These are phyloP conservation scores for Thaumetopoea pityocampa DNA, from an alignment of 1,140 invertebrate genomes.

Conservation along the genomic window DNA sequence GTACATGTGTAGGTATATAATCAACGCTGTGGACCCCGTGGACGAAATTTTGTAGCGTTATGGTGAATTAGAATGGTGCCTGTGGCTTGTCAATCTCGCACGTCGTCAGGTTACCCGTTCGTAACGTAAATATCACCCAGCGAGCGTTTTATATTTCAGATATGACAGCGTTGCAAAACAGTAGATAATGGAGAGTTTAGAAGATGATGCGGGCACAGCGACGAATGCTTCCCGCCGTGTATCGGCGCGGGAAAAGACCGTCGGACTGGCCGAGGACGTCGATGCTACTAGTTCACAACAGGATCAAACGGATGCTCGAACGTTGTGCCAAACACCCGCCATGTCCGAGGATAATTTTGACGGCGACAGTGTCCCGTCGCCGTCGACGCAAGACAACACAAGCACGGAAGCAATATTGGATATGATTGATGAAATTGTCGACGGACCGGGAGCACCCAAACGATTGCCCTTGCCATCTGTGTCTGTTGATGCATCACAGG, in stretches of 20 bases:
- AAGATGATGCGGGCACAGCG: slow-evolving; percentile 74
- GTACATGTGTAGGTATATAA: slow-evolving; percentile 74
- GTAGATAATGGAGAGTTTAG: slow-evolving; percentile 76
- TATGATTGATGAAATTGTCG: slow-evolving; percentile 73
- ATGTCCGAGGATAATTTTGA: slow-evolving; percentile 69
- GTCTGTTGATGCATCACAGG: slow-evolving; percentile 12
- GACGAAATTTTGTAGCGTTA: slow-evolving; percentile 71
- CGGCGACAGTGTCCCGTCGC: slow-evolving; percentile 64
- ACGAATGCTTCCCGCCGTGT: slow-evolving; percentile 69
- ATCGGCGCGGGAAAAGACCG: slow-evolving; percentile 74
- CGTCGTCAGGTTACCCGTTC: slow-evolving; percentile 72
- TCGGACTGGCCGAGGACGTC: slow-evolving; percentile 59
- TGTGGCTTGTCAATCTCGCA: slow-evolving; percentile 73
- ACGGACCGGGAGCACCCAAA: slow-evolving; percentile 60
- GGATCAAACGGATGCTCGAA: slow-evolving; percentile 46
- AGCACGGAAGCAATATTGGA: slow-evolving; percentile 73
- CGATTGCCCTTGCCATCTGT: slow-evolving; percentile 36
- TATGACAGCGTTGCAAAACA: slow-evolving; percentile 71
- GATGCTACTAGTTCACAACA: slow-evolving; percentile 59
- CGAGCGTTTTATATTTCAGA: slow-evolving; percentile 72
- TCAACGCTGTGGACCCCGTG: slow-evolving; percentile 63
- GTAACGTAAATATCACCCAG: slow-evolving; percentile 73
- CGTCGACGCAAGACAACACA: slow-evolving; percentile 62
- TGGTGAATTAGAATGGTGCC: slow-evolving; percentile 76
- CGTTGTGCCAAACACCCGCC: slow-evolving; percentile 51